A percentile compares a stretch with the other conserved stretches of the same genome.
phyloP scores from a whole-genome alignment of 2,888 invertebrate genomes.

The Drosophila glabriapex region DNA sequence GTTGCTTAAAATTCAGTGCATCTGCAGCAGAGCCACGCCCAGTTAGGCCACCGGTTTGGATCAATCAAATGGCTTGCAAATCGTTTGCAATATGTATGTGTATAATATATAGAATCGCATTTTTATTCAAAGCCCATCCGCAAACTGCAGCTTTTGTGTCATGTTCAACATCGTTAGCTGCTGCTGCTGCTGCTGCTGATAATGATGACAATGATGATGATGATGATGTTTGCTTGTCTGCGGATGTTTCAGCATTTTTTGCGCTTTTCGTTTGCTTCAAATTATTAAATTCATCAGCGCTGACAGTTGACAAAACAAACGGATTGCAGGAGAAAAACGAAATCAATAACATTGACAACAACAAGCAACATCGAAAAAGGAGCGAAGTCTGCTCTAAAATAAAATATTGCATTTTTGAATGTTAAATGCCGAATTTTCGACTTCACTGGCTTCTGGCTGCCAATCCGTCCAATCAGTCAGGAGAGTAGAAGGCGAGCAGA shows the following conservation, averaged over 20 bases:
- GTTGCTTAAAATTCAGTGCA: constrained; percentile 75
- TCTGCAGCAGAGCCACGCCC: constrained; percentile 64
- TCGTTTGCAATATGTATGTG: constrained; percentile 47
- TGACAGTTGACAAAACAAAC: constrained; percentile 78
- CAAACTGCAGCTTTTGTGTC: constrained; percentile 78
- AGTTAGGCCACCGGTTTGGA: constrained; percentile 22
- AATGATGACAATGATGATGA: constrained; percentile 29
- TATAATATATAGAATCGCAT: constrained; percentile 35
- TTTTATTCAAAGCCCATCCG: constrained; percentile 78
- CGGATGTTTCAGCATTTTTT: constrained; percentile 13
- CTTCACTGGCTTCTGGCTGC: constrained; percentile 31
- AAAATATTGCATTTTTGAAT: constrained; percentile 65
- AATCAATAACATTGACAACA: constrained; percentile 32
- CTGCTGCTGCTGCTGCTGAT: constrained; percentile 1
- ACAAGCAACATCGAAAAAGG: neutral
- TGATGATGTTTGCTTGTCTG: constrained; percentile 44
- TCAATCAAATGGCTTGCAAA: constrained; percentile 63
- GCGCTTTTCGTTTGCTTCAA: constrained; percentile 54
- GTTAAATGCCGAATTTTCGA: constrained; percentile 27
- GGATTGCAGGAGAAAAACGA: constrained; percentile 37
- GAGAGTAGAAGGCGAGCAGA: neutral
- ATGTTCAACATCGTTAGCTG: constrained; percentile 62
- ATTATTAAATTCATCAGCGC: constrained; percentile 74
- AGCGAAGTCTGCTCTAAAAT: constrained; percentile 71
- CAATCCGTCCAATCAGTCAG: constrained; percentile 26